Percentiles rank a stretch among this genome's conserved stretches.
These are phyloP conservation scores for Orientallactaga sibirica DNA, from an alignment of 2,797 vertebrate genomes.

Conservation along the genomic window DNA sequence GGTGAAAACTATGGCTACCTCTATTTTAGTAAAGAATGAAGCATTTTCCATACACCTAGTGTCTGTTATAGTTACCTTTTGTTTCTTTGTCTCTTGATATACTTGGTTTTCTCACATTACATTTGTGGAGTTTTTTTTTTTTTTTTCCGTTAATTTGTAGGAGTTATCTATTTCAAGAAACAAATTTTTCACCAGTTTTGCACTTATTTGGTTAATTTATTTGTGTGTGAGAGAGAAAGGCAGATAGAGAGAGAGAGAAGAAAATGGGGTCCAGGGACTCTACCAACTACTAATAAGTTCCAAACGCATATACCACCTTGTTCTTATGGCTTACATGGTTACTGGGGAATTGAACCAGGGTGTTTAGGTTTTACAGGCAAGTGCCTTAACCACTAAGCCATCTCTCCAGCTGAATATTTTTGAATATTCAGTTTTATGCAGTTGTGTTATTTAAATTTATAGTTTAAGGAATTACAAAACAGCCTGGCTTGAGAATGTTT, in stretches of 20 bases:
- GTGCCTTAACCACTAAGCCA: no score
- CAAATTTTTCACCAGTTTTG: constrained; percentile 20
- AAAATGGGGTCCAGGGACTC: no score
- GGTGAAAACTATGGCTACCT: background rate
- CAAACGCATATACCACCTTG: no score
- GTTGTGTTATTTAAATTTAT: constrained; percentile 10
- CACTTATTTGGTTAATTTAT: no score
- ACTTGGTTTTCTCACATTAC: background rate
- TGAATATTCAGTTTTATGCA: constrained; percentile 3
- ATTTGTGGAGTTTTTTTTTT: background rate
- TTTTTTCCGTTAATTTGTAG: background rate
- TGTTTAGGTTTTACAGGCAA: no score
- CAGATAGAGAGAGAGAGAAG: no score
- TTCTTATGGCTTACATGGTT: no score
- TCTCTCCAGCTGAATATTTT: background rate
- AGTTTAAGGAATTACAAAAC: constrained; percentile 12
- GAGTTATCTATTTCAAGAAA: background rate
- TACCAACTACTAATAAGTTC: no score
- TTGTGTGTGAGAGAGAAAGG: no score
- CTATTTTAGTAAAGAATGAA: background rate
- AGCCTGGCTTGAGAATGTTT: background rate
- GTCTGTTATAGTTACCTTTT: background rate
- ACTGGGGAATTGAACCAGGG: no score
- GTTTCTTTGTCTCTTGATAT: background rate
- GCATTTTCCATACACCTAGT: background rate